Conservation (phyloP, 2,113 vertebrate genomes). For the Aspidoscelis tigris region DNA sequence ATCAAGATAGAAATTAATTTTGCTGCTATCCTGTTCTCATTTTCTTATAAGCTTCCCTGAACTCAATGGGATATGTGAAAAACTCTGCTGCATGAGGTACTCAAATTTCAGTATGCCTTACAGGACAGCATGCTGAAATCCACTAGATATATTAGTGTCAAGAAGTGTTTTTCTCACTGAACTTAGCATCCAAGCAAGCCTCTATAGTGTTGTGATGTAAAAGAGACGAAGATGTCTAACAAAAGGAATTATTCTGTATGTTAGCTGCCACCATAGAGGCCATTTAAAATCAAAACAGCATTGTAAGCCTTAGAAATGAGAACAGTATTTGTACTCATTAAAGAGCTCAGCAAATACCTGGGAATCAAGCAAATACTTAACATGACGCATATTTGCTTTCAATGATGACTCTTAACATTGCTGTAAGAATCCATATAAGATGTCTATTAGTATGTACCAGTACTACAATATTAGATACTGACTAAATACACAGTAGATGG, state of each 20-base stretch:
- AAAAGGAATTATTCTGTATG: too few species aligned
- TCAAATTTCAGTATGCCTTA: constrained; percentile 6
- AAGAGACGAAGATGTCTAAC: not conserved
- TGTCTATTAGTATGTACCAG: not conserved
- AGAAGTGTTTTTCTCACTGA: constrained; percentile 1
- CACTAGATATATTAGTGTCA: not conserved
- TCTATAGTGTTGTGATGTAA: not conserved
- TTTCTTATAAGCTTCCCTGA: not conserved
- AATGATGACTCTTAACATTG: not conserved
- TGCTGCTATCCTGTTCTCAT: not conserved
- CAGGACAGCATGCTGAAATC: not conserved
- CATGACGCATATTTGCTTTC: not conserved
- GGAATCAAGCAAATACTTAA: constrained; percentile 23
- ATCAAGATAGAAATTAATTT: not conserved
- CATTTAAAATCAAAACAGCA: not conserved
- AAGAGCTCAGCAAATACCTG: not conserved
- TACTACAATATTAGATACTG: too few species aligned
- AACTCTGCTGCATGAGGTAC: not conserved
- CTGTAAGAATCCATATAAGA: not conserved
- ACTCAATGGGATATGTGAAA: not conserved
- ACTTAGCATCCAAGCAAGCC: not conserved
- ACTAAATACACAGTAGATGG: too few species aligned
- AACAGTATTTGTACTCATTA: not conserved
- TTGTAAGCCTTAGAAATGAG: not conserved
- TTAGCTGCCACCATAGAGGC: not conserved